Evolutionary conservation across 2,888 invertebrate genomes (phyloP), one percentile per base, ranked within the genome.

Genomic region (Cyaniris semiargus): DNA sequence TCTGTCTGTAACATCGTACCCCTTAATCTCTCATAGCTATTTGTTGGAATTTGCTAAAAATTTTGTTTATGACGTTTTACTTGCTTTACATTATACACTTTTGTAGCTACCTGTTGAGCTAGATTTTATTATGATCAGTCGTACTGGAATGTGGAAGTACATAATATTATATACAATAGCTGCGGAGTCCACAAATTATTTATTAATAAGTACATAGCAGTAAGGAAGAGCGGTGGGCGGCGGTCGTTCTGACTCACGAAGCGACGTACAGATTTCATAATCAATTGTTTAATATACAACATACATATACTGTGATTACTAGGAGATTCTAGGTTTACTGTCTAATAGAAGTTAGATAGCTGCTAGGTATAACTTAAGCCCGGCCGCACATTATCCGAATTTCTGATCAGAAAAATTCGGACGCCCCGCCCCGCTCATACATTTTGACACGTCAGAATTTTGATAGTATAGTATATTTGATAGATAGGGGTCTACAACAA

Each of bases 221-320:
- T 78, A 78, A 76, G 78, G 76, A 78, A 78, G 79, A 71, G 38
- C 71, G 34, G 71, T 71, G 71, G 71, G 77, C 76, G 77, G 31
- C 70, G 78, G 83, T 80, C 79, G 82, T 78, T 48, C 78, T 83
- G 83, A 83, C 70, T 83, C 83, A 83, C 27, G 3, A n/a, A n/a
- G 3, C 80, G 60, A 21, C 38, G 8, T 38, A 71, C 71, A 38
- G 71, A 71, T 71, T 71, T 71, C 71, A 71, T 71, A 71, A 71
- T 71, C 71, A 71, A 34, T 71, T 38, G 21, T 71, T n/a, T 71
- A 71, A 38, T n/a, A 71, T 38, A 38, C 71, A n/a, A 71, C n/a
- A 71, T 60, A 60, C 13, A 60, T 3, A 23, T 27, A 23, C 60
- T 23, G 7, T 21, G 21, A 21, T 4, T 66, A 66, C 60, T 27